phyloP scores from a whole-genome alignment of 30 jellyfish, hydroid and myxozoan species.

The Pelagia noctiluca region DNA sequence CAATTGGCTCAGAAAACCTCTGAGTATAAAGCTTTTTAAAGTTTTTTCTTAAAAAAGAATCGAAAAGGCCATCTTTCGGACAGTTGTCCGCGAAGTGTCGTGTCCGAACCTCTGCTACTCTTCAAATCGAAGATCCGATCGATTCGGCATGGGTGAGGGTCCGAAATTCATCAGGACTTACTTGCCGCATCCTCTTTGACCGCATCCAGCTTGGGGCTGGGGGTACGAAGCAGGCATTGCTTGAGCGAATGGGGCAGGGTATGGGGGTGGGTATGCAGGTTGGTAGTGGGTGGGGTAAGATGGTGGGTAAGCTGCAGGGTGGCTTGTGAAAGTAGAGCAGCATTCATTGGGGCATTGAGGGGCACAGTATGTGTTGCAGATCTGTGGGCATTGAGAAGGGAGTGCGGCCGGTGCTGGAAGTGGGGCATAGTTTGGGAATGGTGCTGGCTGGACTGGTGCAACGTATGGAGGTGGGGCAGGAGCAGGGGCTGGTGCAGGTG shows the following conservation, averaged over 20 bases:
- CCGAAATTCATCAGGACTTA: too few species aligned
- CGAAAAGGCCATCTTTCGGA: too few species aligned
- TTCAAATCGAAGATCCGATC: too few species aligned
- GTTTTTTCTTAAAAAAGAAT: too few species aligned
- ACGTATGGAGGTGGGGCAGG: slow-evolving; percentile 65
- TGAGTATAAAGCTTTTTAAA: too few species aligned
- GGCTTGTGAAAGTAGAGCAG: slow-evolving; percentile 53
- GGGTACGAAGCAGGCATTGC: slow-evolving; percentile 44
- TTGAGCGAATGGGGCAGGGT: slow-evolving; percentile 53
- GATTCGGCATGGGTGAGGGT: too few species aligned
- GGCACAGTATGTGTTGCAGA: slow-evolving; percentile 84
- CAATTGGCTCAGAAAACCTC: too few species aligned
- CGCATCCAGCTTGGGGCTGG: slow-evolving; percentile 57
- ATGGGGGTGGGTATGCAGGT: slow-evolving; percentile 55
- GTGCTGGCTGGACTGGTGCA: slow-evolving; percentile 79
- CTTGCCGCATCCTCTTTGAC: slow-evolving; percentile 62
- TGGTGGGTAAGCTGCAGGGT: slow-evolving; percentile 52
- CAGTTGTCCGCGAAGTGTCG: too few species aligned
- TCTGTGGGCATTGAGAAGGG: slow-evolving; percentile 76
- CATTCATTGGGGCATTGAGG: slow-evolving; percentile 92
- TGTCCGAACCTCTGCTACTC: too few species aligned
- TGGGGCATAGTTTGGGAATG: slow-evolving; percentile 67
- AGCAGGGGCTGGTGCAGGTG: slow-evolving; percentile 80
- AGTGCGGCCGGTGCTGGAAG: slow-evolving; percentile 49
- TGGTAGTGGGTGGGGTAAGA: slow-evolving; percentile 7